phyloP scores from a whole-genome alignment of 2,113 vertebrate genomes.

The Parotia lawesii region DNA sequence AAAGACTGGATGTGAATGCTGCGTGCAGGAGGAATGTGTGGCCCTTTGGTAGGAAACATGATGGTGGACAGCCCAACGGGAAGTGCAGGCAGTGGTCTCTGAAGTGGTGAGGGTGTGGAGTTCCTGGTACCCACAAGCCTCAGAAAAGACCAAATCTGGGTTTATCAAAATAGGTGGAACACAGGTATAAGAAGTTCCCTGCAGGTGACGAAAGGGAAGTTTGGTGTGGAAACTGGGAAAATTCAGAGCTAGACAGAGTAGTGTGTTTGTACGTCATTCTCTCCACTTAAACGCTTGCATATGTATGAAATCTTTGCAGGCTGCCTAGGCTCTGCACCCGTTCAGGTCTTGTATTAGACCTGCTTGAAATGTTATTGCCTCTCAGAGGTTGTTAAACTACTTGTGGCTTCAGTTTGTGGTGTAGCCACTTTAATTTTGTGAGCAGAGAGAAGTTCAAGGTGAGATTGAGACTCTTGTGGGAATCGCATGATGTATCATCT shows the following conservation, averaged over 20 bases:
- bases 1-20: neutral
- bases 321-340: neutral
- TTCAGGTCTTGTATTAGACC: neutral
- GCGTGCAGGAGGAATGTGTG: rapidly evolving
- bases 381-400: neutral
- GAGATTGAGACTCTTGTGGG: neutral
- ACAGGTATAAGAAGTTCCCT: neutral
- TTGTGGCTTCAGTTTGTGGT: neutral
- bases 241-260: neutral
- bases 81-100: rapidly evolving
- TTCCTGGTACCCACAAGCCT: neutral
- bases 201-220: neutral
- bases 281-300: rapidly evolving
- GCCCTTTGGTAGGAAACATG: rapidly evolving
- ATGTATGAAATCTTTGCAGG: neutral
- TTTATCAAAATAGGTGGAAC: neutral
- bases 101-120: neutral
- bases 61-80: neutral
- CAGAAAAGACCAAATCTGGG: neutral
- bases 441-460: neutral
- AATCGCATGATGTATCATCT: rapidly evolving
- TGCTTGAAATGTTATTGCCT: neutral
- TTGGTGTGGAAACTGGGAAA: neutral
- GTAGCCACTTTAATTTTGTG: neutral
- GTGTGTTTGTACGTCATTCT: neutral